These are phyloP conservation scores for Chironomus tentans DNA, from an alignment of 2,888 invertebrate species.

Conservation along the genomic window DNA sequence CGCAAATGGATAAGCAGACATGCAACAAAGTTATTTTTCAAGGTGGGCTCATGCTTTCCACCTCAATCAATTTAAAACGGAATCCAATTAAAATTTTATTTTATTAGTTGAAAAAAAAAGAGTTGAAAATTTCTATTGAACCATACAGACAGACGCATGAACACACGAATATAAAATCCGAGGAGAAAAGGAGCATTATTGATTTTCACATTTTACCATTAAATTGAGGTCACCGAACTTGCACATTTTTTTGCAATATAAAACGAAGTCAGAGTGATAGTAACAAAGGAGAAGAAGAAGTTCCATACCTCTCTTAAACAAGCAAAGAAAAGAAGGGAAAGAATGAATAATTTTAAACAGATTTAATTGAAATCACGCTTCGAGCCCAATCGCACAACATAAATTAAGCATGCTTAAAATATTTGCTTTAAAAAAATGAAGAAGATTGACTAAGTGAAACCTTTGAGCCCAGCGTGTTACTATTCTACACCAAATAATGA, in stretches of 20 bases:
- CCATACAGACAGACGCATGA: slow-evolving; percentile 23
- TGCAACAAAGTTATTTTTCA: not conserved
- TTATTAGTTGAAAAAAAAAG: too few species aligned
- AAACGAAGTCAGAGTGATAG: not conserved
- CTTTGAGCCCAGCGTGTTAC: not conserved
- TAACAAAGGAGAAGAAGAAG: not conserved
- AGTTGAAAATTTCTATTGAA: not conserved
- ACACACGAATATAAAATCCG: slow-evolving; percentile 1
- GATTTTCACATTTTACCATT: not conserved
- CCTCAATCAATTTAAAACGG: not conserved
- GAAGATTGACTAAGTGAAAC: not conserved
- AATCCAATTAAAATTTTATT: not conserved
- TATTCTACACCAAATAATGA: not conserved
- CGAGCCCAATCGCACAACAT: not conserved
- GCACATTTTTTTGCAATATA: not conserved
- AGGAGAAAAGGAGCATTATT: not conserved
- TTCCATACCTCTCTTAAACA: not conserved
- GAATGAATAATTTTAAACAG: not conserved
- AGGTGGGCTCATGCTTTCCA: not conserved
- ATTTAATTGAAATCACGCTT: slow-evolving; percentile 6
- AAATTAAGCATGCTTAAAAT: not conserved
- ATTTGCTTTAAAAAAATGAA: not conserved
- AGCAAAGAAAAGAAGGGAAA: not conserved
- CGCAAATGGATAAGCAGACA: not conserved
- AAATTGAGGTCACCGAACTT: slow-evolving; percentile 23